Conservation (phyloP, 64 coral and sea anemone species). For the Porites australiensis region DNA sequence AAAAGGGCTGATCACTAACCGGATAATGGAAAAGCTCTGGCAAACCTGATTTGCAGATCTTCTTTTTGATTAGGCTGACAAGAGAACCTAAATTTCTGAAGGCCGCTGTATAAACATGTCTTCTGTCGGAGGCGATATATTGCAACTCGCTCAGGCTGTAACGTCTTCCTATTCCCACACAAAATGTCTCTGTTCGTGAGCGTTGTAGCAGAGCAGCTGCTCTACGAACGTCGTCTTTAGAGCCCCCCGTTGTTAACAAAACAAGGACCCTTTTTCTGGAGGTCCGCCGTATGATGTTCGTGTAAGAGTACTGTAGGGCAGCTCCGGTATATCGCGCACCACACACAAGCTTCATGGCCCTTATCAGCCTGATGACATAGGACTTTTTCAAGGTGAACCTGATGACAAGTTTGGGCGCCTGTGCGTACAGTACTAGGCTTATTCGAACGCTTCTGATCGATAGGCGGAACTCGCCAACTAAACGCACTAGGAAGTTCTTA, state of each 20-base stretch:
- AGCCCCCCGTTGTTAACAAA: slow-evolving; percentile 58
- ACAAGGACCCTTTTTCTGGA: slow-evolving; percentile 26
- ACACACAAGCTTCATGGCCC: slow-evolving; percentile 57
- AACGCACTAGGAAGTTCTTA: slow-evolving; percentile 63
- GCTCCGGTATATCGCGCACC: slow-evolving; percentile 47
- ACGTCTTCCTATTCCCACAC: slow-evolving; percentile 42
- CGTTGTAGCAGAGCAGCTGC: slow-evolving; percentile 12
- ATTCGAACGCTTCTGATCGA: slow-evolving; percentile 13
- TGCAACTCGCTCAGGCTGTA: slow-evolving; percentile 40
- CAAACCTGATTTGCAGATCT: slow-evolving; percentile 63
- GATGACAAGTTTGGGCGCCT: slow-evolving; percentile 33
- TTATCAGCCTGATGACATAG: slow-evolving; percentile 40
- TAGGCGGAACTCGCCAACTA: slow-evolving; percentile 45
- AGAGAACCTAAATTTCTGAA: slow-evolving; percentile 68
- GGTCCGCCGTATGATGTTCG: slow-evolving; percentile 19
- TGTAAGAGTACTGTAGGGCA: slow-evolving; percentile 52
- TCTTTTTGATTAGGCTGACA: slow-evolving; percentile 33
- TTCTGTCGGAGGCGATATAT: slow-evolving; percentile 57
- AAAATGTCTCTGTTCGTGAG: slow-evolving; percentile 28
- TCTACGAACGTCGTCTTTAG: slow-evolving; percentile 46
- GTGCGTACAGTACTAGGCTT: slow-evolving; percentile 55
- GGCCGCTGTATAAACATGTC: slow-evolving; percentile 69
- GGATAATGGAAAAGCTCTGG: neutral
- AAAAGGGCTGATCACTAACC: too few relatives aligned
- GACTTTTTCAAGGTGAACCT: slow-evolving; percentile 47